Evolutionary conservation across 2,888 invertebrate genomes (phyloP), one percentile per base, ranked within the genome.

Genomic region (Apamea crenata): DNA sequence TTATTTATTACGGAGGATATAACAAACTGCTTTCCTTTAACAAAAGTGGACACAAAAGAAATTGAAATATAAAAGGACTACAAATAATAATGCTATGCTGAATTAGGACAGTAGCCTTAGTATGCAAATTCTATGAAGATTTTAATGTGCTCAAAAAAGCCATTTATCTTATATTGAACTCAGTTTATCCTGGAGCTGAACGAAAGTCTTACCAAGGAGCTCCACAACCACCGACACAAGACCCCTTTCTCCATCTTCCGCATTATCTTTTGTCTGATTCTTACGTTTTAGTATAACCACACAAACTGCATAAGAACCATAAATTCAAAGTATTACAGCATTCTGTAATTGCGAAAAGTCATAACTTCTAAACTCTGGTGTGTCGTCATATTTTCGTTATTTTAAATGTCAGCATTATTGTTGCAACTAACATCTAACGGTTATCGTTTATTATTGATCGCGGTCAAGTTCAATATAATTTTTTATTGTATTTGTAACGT

Each of bases 1-100:
- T 95, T 94, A 93, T 94, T 91, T 92, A 70, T 56, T 67, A 72
- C 72, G 77, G 83, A 66, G 69, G 25, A 76, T 78, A 92, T 87
- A 53, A 16, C 10, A 8, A n/a, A 40, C 40, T 32, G 77, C 5
- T 75, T 77, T 47, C 50, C 44, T 59, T 50, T 59, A 59, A 36
- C 4, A 47, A 47, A 84, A 29, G 5, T 50, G 16, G 25, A 10
- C n/a, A 61, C 2, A 21, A 47, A 40, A 32, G 10, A 18, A 36
- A 68, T 18, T 25, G 0, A 47, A 29, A 29, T 21, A 29, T 14
- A 47, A 21, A 10, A 12, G 12, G 14, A 29, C 6, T 29, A 14
- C 10, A 63, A 67, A 56, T 56, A 32, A 8, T 44, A 32, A 18
- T 47, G 44, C 5, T 14, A 10, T 36, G 3, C 18, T 32, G 18